Conservation (phyloP, 2,888 invertebrate genomes). For the Tipula vernalis region DNA sequence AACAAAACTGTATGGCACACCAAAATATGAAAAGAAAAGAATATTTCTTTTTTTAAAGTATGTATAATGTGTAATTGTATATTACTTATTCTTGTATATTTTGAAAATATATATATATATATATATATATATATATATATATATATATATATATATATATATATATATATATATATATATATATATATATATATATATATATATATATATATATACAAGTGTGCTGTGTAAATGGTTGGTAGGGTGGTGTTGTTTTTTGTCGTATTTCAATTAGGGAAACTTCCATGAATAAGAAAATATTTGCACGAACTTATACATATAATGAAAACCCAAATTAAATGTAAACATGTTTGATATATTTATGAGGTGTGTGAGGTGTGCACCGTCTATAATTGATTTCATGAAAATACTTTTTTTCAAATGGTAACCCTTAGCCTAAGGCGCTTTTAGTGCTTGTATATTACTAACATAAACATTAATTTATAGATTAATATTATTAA, state of each 20-base stretch:
- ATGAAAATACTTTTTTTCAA: neutral
- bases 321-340: neutral
- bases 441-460: too few species aligned
- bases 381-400: neutral
- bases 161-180: too few species aligned
- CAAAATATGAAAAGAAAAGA: neutral
- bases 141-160: too few species aligned
- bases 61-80: neutral
- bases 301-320: too few species aligned
- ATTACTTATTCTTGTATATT: too few species aligned
- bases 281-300: neutral
- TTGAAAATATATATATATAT: too few species aligned
- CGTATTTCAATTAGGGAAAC: neutral
- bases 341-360: neutral
- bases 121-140: too few species aligned
- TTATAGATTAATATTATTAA: too few species aligned
- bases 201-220: neutral
- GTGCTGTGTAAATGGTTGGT: neutral
- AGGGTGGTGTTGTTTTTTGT: neutral
- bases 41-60: neutral
- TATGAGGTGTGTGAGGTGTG: neutral
- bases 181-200: too few species aligned
- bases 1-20: neutral
- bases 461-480: too few species aligned
- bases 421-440: neutral